Evolutionary conservation across 1,140 invertebrate species (phyloP).

Genomic region (Portunus trituberculatus): DNA sequence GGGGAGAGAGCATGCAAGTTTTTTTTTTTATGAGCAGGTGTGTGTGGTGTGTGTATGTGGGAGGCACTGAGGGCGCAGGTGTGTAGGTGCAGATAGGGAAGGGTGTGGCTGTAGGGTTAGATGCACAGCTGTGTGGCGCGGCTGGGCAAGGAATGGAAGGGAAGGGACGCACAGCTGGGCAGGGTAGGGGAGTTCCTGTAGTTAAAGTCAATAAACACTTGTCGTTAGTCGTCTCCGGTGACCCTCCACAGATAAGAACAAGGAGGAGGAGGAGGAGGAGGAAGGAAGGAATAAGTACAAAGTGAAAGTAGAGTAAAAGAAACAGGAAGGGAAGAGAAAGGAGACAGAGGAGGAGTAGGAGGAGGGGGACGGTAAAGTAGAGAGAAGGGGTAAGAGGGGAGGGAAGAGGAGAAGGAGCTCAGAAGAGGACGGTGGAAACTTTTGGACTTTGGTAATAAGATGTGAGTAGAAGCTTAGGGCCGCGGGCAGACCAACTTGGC

Average conservation of each 20-base stretch:
- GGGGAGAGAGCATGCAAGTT: no score
- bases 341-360: background rate
- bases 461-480: background rate
- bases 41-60: no score
- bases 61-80: no score
- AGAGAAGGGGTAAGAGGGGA: background rate
- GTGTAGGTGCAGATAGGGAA: no score
- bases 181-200: no score
- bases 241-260: background rate
- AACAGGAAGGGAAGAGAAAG: background rate
- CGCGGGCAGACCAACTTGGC: background rate
- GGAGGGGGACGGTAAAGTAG: background rate
- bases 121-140: no score
- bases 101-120: no score
- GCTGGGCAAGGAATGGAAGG: background rate
- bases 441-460: background rate
- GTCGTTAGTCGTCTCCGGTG: no score
- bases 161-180: background rate
- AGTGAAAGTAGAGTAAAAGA: background rate
- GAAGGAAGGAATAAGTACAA: background rate
- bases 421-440: conserved; percentile 8
- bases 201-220: no score
- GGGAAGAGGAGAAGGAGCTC: background rate
- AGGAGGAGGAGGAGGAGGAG: no score
- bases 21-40: no score